Base-by-base conservation (phyloP, 2,888 invertebrate species). In the Leistus spinibarbis region DNA sequence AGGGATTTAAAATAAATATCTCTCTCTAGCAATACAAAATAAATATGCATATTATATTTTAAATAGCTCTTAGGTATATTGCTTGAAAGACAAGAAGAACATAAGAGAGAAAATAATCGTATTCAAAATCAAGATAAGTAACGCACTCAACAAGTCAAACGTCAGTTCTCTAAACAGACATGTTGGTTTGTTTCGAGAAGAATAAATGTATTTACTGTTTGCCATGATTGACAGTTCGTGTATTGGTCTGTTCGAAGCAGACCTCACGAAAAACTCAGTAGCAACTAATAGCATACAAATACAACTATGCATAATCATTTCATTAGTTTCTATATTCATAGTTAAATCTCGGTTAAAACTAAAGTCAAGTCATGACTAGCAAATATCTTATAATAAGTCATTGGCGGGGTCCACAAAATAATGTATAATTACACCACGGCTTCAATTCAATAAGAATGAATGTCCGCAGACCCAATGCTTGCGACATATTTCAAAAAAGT, bases 111-210 rank as follows among this genome's bases (percentile, higher is more conserved):
- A 62, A 70, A 60, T 53, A 23, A 63, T 63, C 53, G 64, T 71
- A 71, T 72, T 65, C 57, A 66, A 27, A 72, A 72, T 66, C 65
- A 72, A 66, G 66, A 65, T 66, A 72, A 72, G 65, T 65, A 71
- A 65, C 56, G 65, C 65, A 65, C 65, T 71, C 71, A 65, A 56
- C 71, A 72, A 19, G 13, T 17, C 19, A 40, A 57, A 65, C 66
- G 72, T 72, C 72, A 72, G 57, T 66, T 72, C 20, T 66, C 56
- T 22, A 57, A 72, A 65, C 54, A 66, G 66, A 56, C 60, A 27
- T 27, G 22, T 54, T 27, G 22, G 20, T 54, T 53, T 53, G 53
- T 20, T 54, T 20, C 64, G 20, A 22, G 17, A 10, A 66, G 66
- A 66, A 72, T 66, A 72, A 72, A 72, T 72, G 66, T 66, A 56